Percentiles rank a stretch among this genome's conserved stretches.
phyloP scores from a whole-genome alignment of 1,140 invertebrate species.

The Dendroctonus ponderosae region DNA sequence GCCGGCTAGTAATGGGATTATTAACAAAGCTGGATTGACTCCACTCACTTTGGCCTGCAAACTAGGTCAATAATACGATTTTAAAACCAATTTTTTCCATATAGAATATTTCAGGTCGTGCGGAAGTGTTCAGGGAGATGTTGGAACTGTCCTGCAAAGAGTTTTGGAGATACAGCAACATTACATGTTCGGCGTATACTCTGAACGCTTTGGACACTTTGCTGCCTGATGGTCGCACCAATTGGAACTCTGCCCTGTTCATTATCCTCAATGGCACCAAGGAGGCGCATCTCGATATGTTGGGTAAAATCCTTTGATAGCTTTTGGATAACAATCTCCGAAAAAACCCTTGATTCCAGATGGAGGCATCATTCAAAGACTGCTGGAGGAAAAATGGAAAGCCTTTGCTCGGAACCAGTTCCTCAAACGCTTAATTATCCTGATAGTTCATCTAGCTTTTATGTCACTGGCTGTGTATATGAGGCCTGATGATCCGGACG shows the following conservation, averaged over 20 bases:
- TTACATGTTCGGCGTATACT: slow-evolving; percentile 97
- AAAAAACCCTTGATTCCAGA: slow-evolving; percentile 54
- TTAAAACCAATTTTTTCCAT: neutral
- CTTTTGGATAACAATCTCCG: neutral
- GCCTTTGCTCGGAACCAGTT: slow-evolving; percentile 94
- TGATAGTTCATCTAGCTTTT: slow-evolving; percentile 82
- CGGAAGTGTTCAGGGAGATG: slow-evolving; percentile 97
- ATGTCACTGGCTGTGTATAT: slow-evolving; percentile 89
- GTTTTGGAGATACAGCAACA: slow-evolving; percentile 98
- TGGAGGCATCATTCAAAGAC: slow-evolving; percentile 93
- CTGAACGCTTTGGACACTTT: slow-evolving; percentile 95
- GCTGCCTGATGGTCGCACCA: slow-evolving; percentile 74
- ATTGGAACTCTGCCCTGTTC: slow-evolving; percentile 97
- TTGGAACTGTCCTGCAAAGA: slow-evolving; percentile 92
- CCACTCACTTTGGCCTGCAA: slow-evolving; percentile 95
- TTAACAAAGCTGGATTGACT: slow-evolving; percentile 87
- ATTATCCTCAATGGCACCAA: slow-evolving; percentile 97
- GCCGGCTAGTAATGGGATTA: slow-evolving; percentile 86
- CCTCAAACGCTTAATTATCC: slow-evolving; percentile 82
- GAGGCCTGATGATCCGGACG: slow-evolving; percentile 65
- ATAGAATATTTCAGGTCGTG: slow-evolving; percentile 64
- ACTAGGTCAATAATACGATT: slow-evolving; percentile 53
- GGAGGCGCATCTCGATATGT: slow-evolving; percentile 97
- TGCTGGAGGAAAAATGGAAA: slow-evolving; percentile 99
- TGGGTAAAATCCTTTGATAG: slow-evolving; percentile 50